Conservation (phyloP, 2,888 invertebrate species). For the Lithophane semibrunnea region DNA sequence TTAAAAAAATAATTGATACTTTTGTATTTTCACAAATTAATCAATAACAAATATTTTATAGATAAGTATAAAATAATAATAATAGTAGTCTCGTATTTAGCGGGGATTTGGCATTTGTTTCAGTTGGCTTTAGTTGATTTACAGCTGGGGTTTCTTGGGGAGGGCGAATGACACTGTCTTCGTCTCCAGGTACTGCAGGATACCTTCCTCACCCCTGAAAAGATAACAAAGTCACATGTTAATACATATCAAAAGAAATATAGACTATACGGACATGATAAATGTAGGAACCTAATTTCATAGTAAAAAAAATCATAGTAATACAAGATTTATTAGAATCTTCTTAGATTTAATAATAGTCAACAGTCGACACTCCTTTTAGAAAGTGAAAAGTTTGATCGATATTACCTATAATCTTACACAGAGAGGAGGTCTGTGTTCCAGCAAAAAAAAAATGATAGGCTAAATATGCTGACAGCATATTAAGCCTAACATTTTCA, state of each 20-base stretch:
- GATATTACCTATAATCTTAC: not conserved
- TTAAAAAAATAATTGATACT: conserved; percentile 33
- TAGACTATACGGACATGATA: not conserved
- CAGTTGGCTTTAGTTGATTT: conserved; percentile 59
- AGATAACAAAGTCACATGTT: conserved; percentile 5
- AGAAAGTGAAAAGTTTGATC: not conserved
- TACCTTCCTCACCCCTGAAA: conserved; percentile 94
- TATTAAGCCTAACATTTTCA: no score
- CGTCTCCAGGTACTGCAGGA: conserved; percentile 94
- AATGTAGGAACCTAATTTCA: not conserved
- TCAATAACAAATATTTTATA: conserved; percentile 39
- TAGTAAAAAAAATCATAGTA: not conserved
- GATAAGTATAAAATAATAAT: conserved; percentile 29
- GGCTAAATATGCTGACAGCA: no score
- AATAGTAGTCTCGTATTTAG: conserved; percentile 30
- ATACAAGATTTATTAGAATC: not conserved
- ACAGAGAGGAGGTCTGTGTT: not conserved
- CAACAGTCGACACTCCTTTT: not conserved
- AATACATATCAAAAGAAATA: conserved; percentile 5
- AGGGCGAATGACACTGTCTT: conserved; percentile 94
- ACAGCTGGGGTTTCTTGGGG: conserved; percentile 85
- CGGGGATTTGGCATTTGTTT: conserved; percentile 23
- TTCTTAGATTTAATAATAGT: not conserved
- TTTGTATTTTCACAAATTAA: conserved; percentile 47
- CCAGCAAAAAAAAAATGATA: not conserved